phyloP scores from a whole-genome alignment of 2,113 vertebrate species.

The Clupea harengus region DNA sequence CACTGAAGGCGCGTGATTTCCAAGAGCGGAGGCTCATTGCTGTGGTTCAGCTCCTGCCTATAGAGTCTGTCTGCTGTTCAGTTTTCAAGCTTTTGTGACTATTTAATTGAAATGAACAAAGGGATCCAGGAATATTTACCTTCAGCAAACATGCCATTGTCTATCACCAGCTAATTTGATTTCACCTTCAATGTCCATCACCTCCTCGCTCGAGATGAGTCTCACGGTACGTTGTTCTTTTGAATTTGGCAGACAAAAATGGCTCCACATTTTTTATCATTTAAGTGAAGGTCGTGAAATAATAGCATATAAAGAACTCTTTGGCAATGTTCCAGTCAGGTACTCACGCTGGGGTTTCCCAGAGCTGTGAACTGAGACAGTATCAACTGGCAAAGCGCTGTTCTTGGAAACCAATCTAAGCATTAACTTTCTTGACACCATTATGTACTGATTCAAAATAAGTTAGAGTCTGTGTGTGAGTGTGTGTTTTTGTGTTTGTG shows the following conservation, averaged over 20 bases:
- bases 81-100: not conserved
- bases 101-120: not conserved
- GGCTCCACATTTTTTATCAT: not conserved
- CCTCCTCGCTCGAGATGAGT: not conserved
- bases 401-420: not conserved
- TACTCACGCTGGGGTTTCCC: not conserved
- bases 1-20: constrained; percentile 19
- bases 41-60: not conserved
- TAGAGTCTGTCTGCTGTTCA: not conserved
- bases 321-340: not conserved
- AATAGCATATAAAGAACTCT: not conserved
- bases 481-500: not conserved
- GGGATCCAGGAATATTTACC: not conserved
- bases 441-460: not conserved
- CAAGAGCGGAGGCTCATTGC: not conserved
- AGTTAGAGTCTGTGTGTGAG: not conserved
- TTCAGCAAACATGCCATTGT: not conserved
- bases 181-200: not conserved
- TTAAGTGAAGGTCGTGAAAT: not conserved
- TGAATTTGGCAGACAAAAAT: not conserved
- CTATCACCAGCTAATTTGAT: not conserved
- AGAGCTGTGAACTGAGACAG: too few relatives aligned
- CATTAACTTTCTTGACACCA: not conserved
- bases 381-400: not conserved
- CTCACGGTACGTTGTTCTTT: not conserved